These are phyloP conservation scores for Heterotilapia buettikoferi DNA, from an alignment of 2,113 vertebrate species.

Conservation along the genomic window DNA sequence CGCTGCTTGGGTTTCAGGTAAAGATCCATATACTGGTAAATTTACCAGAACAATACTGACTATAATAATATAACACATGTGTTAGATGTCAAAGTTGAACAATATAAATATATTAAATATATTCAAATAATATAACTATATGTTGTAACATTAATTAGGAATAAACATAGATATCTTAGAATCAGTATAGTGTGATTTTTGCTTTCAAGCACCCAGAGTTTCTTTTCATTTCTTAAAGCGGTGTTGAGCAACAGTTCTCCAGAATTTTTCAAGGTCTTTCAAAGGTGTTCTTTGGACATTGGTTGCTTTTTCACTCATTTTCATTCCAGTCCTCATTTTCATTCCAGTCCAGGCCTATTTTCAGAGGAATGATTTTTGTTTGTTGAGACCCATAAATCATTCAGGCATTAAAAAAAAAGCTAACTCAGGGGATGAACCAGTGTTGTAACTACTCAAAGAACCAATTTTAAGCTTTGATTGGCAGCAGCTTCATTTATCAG, in stretches of 20 bases:
- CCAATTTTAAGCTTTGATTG: not conserved
- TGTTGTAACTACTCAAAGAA: not conserved
- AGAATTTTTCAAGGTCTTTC: not conserved
- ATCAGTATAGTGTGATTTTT: not conserved
- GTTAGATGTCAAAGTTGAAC: not conserved
- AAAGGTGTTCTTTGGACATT: not conserved
- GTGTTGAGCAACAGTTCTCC: not conserved
- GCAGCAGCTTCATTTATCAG: not conserved
- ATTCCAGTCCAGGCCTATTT: not conserved
- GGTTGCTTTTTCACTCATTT: not conserved
- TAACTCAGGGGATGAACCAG: not conserved
- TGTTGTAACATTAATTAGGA: not conserved
- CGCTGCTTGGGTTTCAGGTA: not conserved
- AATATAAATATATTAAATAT: not conserved
- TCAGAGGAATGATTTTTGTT: not conserved
- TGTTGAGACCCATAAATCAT: not conserved
- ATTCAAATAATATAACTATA: not conserved
- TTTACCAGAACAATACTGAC: not conserved
- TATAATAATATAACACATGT: not conserved
- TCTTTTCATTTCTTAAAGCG: not conserved
- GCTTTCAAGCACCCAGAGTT: not conserved
- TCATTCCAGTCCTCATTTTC: not conserved
- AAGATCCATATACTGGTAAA: not conserved
- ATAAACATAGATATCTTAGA: not conserved
- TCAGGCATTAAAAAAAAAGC: not conserved